Conservation (phyloP, 2,797 vertebrate genomes). For the Danio choprae region DNA sequence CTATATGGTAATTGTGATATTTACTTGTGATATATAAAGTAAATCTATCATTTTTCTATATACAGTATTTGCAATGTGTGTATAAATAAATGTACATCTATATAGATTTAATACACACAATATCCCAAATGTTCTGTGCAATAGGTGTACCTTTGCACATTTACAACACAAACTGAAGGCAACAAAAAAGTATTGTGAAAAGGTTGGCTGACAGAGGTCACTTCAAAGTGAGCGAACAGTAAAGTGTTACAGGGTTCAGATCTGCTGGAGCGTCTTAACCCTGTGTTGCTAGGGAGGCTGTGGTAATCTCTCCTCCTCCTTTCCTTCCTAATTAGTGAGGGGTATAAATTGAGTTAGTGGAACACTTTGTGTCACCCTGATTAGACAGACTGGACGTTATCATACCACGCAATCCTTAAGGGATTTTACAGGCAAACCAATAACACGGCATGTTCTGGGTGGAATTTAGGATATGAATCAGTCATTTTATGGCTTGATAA, state of each 20-base stretch:
- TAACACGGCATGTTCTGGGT: not conserved
- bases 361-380: conserved; percentile 80
- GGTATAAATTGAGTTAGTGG: conserved; percentile 74
- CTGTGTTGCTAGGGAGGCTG: conserved; percentile 77
- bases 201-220: not conserved
- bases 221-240: conserved; percentile 4
- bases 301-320: conserved; percentile 77
- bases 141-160: not conserved
- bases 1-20: no score
- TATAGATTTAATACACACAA: no score
- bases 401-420: conserved; percentile 68
- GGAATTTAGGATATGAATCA: not conserved
- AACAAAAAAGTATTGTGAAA: conserved; percentile 2
- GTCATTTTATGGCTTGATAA: not conserved
- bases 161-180: not conserved
- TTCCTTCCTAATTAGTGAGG: conserved; percentile 79
- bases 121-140: not conserved
- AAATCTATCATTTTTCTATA: no score
- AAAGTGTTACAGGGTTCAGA: conserved; percentile 22
- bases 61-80: no score
- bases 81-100: no score
- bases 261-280: conserved; percentile 50
- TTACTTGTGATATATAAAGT: no score
- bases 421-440: conserved; percentile 61
- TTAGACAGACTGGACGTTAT: conserved; percentile 70